These are phyloP conservation scores for Trichomalopsis sarcophagae DNA, from an alignment of 1,140 invertebrate species.

Conservation along the genomic window DNA sequence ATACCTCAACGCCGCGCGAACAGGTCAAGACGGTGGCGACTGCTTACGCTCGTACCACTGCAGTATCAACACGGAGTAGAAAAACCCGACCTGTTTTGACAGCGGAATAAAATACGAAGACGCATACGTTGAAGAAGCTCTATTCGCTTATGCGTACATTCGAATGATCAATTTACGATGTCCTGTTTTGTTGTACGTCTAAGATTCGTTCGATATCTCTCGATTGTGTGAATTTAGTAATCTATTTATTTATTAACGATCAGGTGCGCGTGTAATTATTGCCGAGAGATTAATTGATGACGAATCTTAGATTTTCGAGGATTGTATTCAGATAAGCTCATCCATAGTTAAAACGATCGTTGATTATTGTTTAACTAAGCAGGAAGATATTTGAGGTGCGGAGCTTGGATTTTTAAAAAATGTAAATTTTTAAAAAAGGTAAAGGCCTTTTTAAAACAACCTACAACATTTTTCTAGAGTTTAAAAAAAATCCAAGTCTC, in stretches of 20 bases:
- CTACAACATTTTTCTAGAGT: background rate
- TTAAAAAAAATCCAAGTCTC: background rate
- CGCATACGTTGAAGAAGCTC: background rate
- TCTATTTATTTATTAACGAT: constrained; percentile 55
- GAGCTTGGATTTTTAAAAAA: background rate
- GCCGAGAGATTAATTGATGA: constrained; percentile 39
- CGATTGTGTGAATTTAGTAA: constrained; percentile 35
- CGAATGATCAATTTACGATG: background rate
- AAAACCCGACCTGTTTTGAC: background rate
- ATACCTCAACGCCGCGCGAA: constrained; percentile 86
- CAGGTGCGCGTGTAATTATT: background rate
- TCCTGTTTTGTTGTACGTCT: constrained; percentile 7
- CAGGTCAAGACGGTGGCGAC: constrained; percentile 87
- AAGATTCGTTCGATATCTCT: constrained; percentile 51
- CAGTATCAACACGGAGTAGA: constrained; percentile 74
- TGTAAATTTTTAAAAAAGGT: background rate
- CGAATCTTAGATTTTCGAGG: constrained; percentile 28
- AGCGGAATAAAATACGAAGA: background rate
- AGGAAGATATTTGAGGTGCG: background rate
- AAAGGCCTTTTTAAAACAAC: background rate
- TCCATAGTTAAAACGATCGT: background rate
- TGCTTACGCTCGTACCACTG: constrained; percentile 84
- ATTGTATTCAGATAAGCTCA: background rate
- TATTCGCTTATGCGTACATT: background rate
- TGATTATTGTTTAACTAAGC: constrained; percentile 3